Conservation (phyloP, 1,140 invertebrate species). For the Cotesia vestalis region DNA sequence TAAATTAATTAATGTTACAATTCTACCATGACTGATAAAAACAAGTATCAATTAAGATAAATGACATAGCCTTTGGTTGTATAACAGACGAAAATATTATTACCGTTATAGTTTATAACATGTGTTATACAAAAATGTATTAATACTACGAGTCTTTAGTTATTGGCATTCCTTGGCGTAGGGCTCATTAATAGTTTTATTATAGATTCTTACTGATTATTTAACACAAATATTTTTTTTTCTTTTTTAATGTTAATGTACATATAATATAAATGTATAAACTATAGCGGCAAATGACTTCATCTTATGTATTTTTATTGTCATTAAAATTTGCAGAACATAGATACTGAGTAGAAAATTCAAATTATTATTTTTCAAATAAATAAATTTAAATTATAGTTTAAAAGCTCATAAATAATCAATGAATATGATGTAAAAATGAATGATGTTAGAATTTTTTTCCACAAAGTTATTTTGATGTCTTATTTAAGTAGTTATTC, state of each 20-base stretch:
- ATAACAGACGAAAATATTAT: slow-evolving; percentile 44
- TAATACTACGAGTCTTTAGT: slow-evolving; percentile 59
- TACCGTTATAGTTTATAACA: slow-evolving; percentile 45
- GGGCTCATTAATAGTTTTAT: slow-evolving; percentile 48
- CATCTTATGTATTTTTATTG: neutral
- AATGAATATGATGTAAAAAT: neutral
- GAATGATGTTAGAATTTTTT: slow-evolving; percentile 10
- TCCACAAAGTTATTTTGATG: slow-evolving; percentile 21
- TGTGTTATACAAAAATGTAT: slow-evolving; percentile 42
- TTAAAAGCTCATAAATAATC: neutral
- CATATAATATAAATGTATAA: slow-evolving; percentile 19
- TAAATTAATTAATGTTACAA: neutral
- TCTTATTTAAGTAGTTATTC: slow-evolving; percentile 40
- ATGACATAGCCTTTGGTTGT: slow-evolving; percentile 50
- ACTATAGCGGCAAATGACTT: slow-evolving; percentile 13
- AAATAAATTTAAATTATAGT: neutral
- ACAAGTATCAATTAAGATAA: slow-evolving; percentile 32
- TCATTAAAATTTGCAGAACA: neutral
- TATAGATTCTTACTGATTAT: slow-evolving; percentile 30
- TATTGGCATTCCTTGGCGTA: slow-evolving; percentile 61
- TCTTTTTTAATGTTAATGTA: neutral
- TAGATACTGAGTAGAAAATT: neutral
- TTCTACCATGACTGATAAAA: neutral
- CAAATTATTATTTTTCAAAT: neutral
- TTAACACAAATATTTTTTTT: slow-evolving; percentile 31